Conservation (phyloP, 2,113 vertebrate species). For the Danionella cerebrum region DNA sequence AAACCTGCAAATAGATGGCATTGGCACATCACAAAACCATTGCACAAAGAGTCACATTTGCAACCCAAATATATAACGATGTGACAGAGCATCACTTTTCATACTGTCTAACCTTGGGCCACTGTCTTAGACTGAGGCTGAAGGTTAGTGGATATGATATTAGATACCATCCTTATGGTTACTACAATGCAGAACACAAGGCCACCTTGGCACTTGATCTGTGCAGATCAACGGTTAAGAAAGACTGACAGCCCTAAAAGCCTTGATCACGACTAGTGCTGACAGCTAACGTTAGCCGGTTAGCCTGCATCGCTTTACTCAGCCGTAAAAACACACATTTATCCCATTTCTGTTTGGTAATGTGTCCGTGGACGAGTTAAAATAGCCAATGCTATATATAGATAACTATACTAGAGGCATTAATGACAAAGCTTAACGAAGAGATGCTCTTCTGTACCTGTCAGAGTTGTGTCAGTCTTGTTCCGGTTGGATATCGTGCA, state of each 20-base stretch:
- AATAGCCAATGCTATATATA: not conserved
- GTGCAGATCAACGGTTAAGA: not conserved
- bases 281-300: constrained; percentile 6
- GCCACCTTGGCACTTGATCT: not conserved
- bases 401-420: not conserved
- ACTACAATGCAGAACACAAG: not conserved
- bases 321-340: not conserved
- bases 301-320: not conserved
- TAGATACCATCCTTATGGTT: not conserved
- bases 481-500: constrained; percentile 14
- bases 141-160: not conserved
- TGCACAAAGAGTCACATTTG: not conserved
- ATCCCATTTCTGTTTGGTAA: not conserved
- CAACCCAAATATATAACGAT: not conserved
- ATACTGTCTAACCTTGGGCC: constrained; percentile 15
- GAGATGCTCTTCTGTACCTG: constrained; percentile 21
- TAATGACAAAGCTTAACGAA: not conserved
- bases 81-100: not conserved
- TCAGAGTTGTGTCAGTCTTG: constrained; percentile 16
- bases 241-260: not conserved
- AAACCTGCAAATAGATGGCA: not conserved
- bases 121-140: not conserved
- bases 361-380: not conserved
- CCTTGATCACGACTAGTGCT: not conserved
- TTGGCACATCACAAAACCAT: not conserved